Base-by-base conservation (phyloP, 2,888 invertebrate species). In the Aethes cnicana region DNA sequence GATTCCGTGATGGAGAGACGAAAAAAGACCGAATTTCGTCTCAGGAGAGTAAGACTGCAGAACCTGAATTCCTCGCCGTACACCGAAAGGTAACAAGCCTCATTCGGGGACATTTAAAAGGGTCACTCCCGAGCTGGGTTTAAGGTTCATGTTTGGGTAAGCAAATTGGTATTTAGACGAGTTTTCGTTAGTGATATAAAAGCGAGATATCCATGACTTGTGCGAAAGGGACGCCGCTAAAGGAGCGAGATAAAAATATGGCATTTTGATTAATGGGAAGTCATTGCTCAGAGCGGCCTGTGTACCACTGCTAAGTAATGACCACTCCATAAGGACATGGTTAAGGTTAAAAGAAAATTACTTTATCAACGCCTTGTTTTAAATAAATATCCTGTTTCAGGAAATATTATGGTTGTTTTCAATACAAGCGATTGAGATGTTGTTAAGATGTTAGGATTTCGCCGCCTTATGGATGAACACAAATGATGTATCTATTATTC, bases 271-370 rank as follows among this genome's bases (percentile, higher is more conserved):
- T 89, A 90, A 90, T 90, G 81, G 71, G 70, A 66, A 78, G 85
- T 81, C 84, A 90, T 90, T 89, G 84, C 89, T 90, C 90, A 90
- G 85, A 83, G 84, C 84, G 84, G 79, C 80, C 86, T 86, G 84
- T 87, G 88, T 87, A 86, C 87, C 89, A 85, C 85, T 85, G 84
- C 88, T 89, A 89, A 89, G 88, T 89, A 89, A 88, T 89, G 88
- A 84, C 88, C 89, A 84, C 84, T 87, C 89, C 88, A 88, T 88
- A 86, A 89, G 87, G 88, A 89, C 88, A 88, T 84, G 89, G 86
- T 87, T 87, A 88, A 88, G 88, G 89, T 88, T 88, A 87, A 88
- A 89, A 89, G 87, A 88, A 89, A 88, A 89, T 89, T 89, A 89
- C 88, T 89, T 88, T 88, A 89, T 89, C 89, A 89, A 87, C 89